These are phyloP conservation scores for Edolisoma coerulescens DNA, from an alignment of 2,113 vertebrate species.

Conservation along the genomic window DNA sequence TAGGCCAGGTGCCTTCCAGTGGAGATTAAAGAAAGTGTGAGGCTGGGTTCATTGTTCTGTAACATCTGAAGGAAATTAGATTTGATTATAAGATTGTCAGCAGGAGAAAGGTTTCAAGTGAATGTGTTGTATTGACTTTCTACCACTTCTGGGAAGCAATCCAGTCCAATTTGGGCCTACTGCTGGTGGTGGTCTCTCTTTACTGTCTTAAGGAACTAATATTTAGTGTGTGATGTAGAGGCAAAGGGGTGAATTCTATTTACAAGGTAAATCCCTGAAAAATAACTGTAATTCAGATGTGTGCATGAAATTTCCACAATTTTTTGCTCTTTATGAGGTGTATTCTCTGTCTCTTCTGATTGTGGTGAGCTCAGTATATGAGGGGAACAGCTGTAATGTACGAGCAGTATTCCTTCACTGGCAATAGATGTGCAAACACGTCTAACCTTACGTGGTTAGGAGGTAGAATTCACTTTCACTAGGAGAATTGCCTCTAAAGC, in stretches of 20 bases:
- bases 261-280: background rate
- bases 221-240: background rate
- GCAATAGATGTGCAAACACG: background rate
- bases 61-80: constrained; percentile 3
- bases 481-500: background rate
- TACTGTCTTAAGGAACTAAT: background rate
- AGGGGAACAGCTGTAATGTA: background rate
- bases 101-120: background rate
- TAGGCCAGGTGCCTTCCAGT: background rate
- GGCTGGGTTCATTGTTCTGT: background rate
- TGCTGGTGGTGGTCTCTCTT: background rate
- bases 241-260: background rate
- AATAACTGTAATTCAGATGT: background rate
- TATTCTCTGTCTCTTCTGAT: background rate
- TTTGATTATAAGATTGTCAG: constrained; percentile 4
- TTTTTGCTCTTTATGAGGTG: background rate
- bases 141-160: background rate
- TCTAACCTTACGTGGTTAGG: background rate
- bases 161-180: background rate
- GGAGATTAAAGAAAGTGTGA: background rate
- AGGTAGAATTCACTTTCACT: background rate
- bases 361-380: background rate
- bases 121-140: background rate
- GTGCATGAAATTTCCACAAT: background rate
- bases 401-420: background rate